phyloP scores from a whole-genome alignment of 2,113 vertebrate genomes.

The Chlamydotis undulata region DNA sequence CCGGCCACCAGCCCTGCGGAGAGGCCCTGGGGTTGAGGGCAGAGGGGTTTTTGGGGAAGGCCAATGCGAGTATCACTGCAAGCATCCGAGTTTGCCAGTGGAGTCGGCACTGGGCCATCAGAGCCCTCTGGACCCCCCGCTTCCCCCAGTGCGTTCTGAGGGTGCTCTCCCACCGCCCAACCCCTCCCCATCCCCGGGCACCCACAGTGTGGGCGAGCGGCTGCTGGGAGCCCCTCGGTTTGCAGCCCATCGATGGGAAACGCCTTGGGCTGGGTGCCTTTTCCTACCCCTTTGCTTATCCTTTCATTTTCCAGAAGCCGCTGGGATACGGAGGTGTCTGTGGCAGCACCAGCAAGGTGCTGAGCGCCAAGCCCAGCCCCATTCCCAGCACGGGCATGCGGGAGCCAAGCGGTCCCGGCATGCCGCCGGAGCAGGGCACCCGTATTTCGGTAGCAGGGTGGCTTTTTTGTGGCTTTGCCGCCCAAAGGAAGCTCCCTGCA shows the following conservation, averaged over 20 bases:
- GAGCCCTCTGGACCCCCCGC: background rate
- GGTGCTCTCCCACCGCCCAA: rapidly evolving
- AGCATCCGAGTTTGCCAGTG: rapidly evolving
- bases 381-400: rapidly evolving
- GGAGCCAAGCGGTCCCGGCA: background rate
- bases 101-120: rapidly evolving
- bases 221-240: rapidly evolving
- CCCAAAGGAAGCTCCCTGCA: constrained; percentile 9
- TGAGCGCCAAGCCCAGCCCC: background rate
- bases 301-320: rapidly evolving
- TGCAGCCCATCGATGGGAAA: rapidly evolving
- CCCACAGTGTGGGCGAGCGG: rapidly evolving
- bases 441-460: background rate
- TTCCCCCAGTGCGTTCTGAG: background rate
- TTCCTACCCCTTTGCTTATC: background rate
- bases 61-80: rapidly evolving
- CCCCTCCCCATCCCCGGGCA: background rate
- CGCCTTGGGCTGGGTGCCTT: rapidly evolving
- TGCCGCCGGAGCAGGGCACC: background rate
- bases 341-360: background rate
- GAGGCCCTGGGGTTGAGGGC: rapidly evolving
- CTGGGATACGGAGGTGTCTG: rapidly evolving
- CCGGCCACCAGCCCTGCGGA: background rate
- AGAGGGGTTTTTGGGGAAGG: rapidly evolving
- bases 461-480: background rate